Evolutionary conservation across 1,140 invertebrate genomes (phyloP).

Genomic region (Drosophila equinoxialis): DNA sequence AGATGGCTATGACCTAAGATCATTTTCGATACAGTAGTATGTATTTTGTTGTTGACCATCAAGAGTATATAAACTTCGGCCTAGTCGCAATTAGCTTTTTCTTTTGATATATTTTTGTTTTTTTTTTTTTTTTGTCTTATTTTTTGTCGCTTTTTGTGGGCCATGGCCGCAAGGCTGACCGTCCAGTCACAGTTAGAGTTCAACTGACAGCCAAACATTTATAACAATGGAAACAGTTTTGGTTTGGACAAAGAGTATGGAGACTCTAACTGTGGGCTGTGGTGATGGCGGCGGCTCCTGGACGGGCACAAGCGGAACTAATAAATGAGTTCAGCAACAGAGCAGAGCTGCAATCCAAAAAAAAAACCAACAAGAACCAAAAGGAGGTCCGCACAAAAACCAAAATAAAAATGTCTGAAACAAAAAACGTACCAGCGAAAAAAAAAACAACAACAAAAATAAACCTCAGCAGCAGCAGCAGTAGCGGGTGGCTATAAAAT

Average conservation of each 20-base stretch:
- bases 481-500: slow-evolving; percentile 61
- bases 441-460: slow-evolving; percentile 53
- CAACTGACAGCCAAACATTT: slow-evolving; percentile 72
- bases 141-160: slow-evolving; percentile 34
- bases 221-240: slow-evolving; percentile 53
- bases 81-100: no score
- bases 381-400: slow-evolving; percentile 41
- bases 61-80: no score
- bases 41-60: no score
- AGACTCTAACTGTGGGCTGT: no score
- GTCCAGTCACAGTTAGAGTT: slow-evolving; percentile 32
- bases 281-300: background rate
- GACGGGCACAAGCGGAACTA: slow-evolving; percentile 61
- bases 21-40: no score
- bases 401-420: slow-evolving; percentile 60
- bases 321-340: slow-evolving; percentile 75
- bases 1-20: no score
- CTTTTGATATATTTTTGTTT: background rate
- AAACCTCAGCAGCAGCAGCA: slow-evolving; percentile 52
- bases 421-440: slow-evolving; percentile 5
- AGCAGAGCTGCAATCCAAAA: slow-evolving; percentile 40
- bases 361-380: slow-evolving; percentile 43
- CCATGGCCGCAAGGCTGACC: slow-evolving; percentile 59
- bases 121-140: background rate
- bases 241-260: slow-evolving; percentile 1